Evolutionary conservation across 2,888 invertebrate genomes (phyloP).

Genomic region (Plebejus argus): DNA sequence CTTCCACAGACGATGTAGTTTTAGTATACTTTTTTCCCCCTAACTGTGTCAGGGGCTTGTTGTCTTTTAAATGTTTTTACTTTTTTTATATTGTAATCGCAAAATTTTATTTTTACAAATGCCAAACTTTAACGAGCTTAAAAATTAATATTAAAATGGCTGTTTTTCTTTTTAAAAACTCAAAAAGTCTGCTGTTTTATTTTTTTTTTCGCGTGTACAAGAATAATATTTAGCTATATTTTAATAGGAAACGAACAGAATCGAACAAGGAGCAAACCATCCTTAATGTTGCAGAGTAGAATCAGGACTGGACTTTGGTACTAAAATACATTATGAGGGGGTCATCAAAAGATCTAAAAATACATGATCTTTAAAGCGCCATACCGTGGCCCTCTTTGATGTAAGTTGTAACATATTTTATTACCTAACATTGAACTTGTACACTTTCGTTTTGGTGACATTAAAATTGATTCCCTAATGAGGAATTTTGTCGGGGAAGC

Average conservation of each 20-base stretch:
- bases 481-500: not conserved
- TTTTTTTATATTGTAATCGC: no score
- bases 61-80: no score
- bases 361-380: constrained; percentile 9
- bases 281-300: not conserved
- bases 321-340: not conserved
- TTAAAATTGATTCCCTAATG: not conserved
- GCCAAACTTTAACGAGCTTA: no score
- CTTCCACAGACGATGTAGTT: no score
- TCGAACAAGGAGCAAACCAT: not conserved
- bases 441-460: not conserved
- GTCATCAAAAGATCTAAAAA: constrained; percentile 28
- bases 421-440: not conserved
- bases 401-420: not conserved
- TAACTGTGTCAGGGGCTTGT: no score
- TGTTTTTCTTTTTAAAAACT: no score
- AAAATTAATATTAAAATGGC: no score
- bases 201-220: no score
- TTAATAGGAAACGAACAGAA: not conserved
- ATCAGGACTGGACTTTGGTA: not conserved
- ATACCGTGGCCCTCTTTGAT: not conserved
- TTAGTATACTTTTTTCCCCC: no score
- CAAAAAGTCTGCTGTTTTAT: no score
- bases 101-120: no score
- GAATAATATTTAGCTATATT: no score